Conservation (phyloP, 2,888 invertebrate species). For the Chymomyza procnemis region DNA sequence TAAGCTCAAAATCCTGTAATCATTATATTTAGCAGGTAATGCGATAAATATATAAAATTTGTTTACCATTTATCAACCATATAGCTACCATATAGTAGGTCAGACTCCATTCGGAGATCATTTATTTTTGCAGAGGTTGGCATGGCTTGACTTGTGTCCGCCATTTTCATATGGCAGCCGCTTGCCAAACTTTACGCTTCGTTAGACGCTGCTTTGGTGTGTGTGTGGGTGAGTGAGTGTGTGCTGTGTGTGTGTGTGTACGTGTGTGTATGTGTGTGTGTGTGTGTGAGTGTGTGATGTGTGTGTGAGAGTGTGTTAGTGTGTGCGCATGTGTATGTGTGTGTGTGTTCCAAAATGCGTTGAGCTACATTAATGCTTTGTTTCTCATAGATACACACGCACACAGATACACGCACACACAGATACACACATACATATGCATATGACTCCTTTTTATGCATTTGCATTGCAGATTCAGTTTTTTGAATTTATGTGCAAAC, state of each 20-base stretch:
- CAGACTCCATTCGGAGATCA: background rate
- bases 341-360: constrained; percentile 57
- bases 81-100: no score
- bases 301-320: constrained; percentile 20
- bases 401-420: constrained; percentile 20
- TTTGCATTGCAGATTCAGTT: constrained; percentile 70
- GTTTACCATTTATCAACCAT: no score
- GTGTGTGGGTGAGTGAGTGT: constrained; percentile 33
- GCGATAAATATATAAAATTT: no score
- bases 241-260: constrained; percentile 42
- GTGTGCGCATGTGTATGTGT: constrained; percentile 33
- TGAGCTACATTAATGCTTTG: constrained; percentile 64
- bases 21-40: no score
- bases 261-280: constrained; percentile 29
- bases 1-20: no score
- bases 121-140: background rate
- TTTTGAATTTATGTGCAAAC: constrained; percentile 62
- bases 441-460: constrained; percentile 45
- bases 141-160: constrained; percentile 9
- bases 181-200: constrained; percentile 71
- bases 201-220: constrained; percentile 57
- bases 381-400: constrained; percentile 22
- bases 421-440: constrained; percentile 12
- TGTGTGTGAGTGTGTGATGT: constrained; percentile 42
- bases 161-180: constrained; percentile 56